A percentile compares a stretch with the other conserved stretches of the same genome.
Conservation (phyloP, 2,888 invertebrate species). For the Blomia tropicalis region DNA sequence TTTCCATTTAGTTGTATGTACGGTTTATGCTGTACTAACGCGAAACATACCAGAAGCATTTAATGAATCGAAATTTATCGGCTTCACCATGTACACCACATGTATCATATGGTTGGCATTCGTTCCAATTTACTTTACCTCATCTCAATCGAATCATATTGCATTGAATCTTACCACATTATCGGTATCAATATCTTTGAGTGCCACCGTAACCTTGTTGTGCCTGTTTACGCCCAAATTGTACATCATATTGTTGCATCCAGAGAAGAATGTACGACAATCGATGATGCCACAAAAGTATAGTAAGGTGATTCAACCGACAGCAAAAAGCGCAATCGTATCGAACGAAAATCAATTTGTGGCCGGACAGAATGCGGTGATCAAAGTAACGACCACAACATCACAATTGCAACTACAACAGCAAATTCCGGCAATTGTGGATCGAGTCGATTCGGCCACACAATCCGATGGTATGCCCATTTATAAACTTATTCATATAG, state of each 20-base stretch:
- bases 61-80: conserved; percentile 39
- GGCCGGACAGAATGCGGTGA: conserved; percentile 6
- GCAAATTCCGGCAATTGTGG: no score
- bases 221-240: conserved; percentile 86
- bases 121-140: conserved; percentile 47
- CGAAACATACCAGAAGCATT: conserved; percentile 40
- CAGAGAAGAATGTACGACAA: conserved; percentile 73
- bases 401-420: no score
- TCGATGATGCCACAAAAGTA: conserved; percentile 31
- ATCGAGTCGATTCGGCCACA: conserved; percentile 24
- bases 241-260: conserved; percentile 71
- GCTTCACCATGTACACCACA: conserved; percentile 74
- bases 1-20: conserved; percentile 42
- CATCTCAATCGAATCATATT: conserved; percentile 37
- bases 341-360: background rate
- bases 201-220: conserved; percentile 78
- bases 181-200: conserved; percentile 84
- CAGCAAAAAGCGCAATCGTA: no score
- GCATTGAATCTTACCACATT: conserved; percentile 81
- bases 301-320: background rate
- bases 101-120: conserved; percentile 46
- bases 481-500: no score
- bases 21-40: conserved; percentile 38
- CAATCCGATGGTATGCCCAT: conserved; percentile 29
- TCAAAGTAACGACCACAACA: background rate